Percentiles rank a stretch among this genome's conserved stretches.
Evolutionary conservation across 2,888 invertebrate species (phyloP).

Genomic region (Chrysolina oricalcia): DNA sequence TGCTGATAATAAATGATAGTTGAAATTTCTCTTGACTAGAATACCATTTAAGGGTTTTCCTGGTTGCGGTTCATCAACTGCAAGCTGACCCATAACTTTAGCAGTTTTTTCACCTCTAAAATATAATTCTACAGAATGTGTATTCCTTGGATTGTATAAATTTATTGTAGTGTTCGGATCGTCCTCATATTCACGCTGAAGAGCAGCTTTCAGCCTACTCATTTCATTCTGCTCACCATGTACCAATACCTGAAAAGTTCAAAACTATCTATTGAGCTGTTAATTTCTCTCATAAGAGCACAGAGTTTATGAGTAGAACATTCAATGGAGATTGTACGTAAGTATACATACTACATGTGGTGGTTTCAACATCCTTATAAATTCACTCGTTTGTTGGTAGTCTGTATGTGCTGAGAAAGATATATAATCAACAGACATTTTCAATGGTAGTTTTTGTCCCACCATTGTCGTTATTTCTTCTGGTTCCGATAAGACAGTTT

Average conservation of each 20-base stretch:
- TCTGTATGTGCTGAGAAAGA: constrained; percentile 99
- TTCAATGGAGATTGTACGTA: too few relatives aligned
- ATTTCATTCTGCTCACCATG: constrained; percentile 99
- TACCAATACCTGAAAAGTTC: constrained; percentile 82
- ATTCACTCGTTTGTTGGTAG: constrained; percentile 98
- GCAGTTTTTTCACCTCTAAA: constrained; percentile 99
- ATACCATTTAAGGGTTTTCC: constrained; percentile 91
- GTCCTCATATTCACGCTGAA: constrained; percentile 94
- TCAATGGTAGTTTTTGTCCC: constrained; percentile 95
- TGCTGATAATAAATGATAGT: constrained; percentile 95
- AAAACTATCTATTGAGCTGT: not conserved
- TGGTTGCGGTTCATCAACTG: constrained; percentile 86
- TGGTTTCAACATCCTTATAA: constrained; percentile 94
- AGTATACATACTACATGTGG: constrained; percentile 84
- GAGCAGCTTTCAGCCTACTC: constrained; percentile 94
- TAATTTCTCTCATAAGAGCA: not conserved
- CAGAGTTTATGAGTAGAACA: too few relatives aligned
- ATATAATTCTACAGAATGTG: constrained; percentile 92
- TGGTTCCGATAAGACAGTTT: constrained; percentile 96
- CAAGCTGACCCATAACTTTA: constrained; percentile 96
- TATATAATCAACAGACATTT: constrained; percentile 99
- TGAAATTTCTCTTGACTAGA: constrained; percentile 97
- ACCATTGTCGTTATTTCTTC: constrained; percentile 97
- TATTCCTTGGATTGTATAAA: constrained; percentile 95
- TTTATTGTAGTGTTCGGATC: constrained; percentile 87